Evolutionary conservation across 2,113 vertebrate genomes (phyloP), one percentile per base, ranked within the genome.

Genomic region (Sphaerodactylus townsendi): DNA sequence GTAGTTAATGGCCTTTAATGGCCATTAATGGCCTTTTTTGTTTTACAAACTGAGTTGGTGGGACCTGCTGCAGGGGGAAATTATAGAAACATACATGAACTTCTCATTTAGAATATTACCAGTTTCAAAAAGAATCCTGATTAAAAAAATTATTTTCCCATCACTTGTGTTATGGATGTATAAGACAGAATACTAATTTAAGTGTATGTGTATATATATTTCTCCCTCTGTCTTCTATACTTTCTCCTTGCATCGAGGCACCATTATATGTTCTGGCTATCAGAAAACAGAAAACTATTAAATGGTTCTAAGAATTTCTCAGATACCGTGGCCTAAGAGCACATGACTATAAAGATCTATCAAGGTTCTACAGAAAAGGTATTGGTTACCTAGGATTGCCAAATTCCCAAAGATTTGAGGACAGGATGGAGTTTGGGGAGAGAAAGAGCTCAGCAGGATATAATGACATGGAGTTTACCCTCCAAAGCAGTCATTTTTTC

Each of bases 201-300:
- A 50, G 4, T 56, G 15, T 56, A 19, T 56, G 19, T 15, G 15
- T 21, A 19, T 56, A 56, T 56, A 13, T 13, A 50, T 50, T 50
- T 50, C 15, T 56, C 53, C 15, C 50, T 53, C 50, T 56, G 48
- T 50, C 48, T 50, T 50, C 48, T 10, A 56, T 2, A 17, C 3
- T 56, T 56, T 19, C 53, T 56, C 4, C 25, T 76, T 86, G 66
- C n/a, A 62, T 4, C 88, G 78, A 89, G 88, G 2, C 66, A 5
- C 25, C 48, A 85, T 73, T 82, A 39, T 35, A 65, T 4, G 3
- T 35, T 13, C 28, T 9, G 13, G 53, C 19, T 80, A 83, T 71
- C 81, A 84, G 89, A 88, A 89, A 88, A 73, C 87, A 10, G 87
- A 84, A 25, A 76, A 69, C 85, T 64, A 90, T 83, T 33, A 87